Evolutionary conservation across 2,113 vertebrate species (phyloP).

Genomic region (Heterotis niloticus): DNA sequence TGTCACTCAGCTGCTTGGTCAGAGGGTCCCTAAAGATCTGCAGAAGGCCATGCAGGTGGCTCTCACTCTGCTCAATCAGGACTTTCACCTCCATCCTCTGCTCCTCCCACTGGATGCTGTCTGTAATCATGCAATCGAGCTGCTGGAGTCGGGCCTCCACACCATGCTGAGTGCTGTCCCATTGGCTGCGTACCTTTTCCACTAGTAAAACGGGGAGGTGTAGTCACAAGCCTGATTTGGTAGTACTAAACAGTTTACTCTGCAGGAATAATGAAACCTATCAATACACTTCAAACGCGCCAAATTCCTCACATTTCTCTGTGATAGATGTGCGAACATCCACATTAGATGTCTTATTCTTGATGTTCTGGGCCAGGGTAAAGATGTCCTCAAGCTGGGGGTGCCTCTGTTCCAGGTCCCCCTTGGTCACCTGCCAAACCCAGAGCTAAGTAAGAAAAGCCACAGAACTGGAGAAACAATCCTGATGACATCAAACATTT

Average conservation of each 20-base stretch:
- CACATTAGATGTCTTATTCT: slow-evolving; percentile 92
- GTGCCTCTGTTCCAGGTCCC: slow-evolving; percentile 86
- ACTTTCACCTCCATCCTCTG: slow-evolving; percentile 74
- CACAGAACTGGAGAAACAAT: not conserved
- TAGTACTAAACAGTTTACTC: not conserved
- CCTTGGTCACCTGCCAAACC: slow-evolving; percentile 79
- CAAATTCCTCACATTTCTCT: slow-evolving; percentile 78
- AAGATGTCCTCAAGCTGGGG: slow-evolving; percentile 89
- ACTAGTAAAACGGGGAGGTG: slow-evolving; percentile 59
- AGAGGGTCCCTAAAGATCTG: slow-evolving; percentile 74
- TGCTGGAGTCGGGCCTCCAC: slow-evolving; percentile 82
- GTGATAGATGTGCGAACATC: slow-evolving; percentile 89
- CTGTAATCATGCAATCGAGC: slow-evolving; percentile 80
- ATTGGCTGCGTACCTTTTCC: slow-evolving; percentile 86
- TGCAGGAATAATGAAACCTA: not conserved
- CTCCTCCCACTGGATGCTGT: slow-evolving; percentile 86
- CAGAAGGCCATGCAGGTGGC: slow-evolving; percentile 68
- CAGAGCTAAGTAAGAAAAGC: not conserved
- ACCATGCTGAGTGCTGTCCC: slow-evolving; percentile 85
- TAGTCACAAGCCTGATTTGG: not conserved
- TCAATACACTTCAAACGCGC: not conserved
- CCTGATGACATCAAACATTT: not conserved
- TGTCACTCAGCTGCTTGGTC: slow-evolving; percentile 77
- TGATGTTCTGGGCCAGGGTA: slow-evolving; percentile 92
- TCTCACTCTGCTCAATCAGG: slow-evolving; percentile 77